phyloP scores from a whole-genome alignment of 1,140 invertebrate genomes.

The Mizuhopecten yessoensis region DNA sequence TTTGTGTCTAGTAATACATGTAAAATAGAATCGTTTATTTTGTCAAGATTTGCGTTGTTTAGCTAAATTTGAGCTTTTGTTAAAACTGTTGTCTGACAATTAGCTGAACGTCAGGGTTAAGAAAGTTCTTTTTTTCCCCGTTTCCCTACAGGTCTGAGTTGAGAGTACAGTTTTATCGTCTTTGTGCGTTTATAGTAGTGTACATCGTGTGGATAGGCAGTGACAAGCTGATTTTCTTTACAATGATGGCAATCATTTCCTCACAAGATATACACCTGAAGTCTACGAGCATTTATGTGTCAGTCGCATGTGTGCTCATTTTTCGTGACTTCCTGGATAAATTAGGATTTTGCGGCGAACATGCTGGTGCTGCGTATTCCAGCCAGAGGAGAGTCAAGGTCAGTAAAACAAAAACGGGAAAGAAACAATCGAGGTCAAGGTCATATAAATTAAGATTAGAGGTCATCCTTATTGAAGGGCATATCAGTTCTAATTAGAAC shows the following conservation, averaged over 20 bases:
- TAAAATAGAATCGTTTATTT: too few relatives aligned
- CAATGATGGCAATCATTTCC: not conserved
- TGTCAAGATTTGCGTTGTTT: too few relatives aligned
- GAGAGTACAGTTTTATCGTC: slow-evolving; percentile 24
- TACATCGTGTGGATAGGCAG: slow-evolving; percentile 9
- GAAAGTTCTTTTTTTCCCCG: not conserved
- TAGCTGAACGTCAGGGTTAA: too few relatives aligned
- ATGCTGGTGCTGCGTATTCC: not conserved
- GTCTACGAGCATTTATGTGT: not conserved
- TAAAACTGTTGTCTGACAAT: too few relatives aligned
- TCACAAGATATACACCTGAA: not conserved
- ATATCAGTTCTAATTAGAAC: too few relatives aligned
- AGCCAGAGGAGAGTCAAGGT: slow-evolving; percentile 23
- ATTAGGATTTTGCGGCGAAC: slow-evolving; percentile 10
- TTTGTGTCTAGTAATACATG: too few relatives aligned
- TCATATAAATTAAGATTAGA: not conserved
- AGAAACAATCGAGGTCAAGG: not conserved
- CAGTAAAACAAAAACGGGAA: too few relatives aligned
- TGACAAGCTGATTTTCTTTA: slow-evolving; percentile 21
- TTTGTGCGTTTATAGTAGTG: not conserved
- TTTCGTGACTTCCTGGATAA: slow-evolving; percentile 14
- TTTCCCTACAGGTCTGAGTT: not conserved
- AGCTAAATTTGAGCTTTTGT: too few relatives aligned
- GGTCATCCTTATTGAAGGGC: not conserved
- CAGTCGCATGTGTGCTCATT: not conserved